phyloP scores from a whole-genome alignment of 2,888 invertebrate genomes.

The Chloroclysta siterata region DNA sequence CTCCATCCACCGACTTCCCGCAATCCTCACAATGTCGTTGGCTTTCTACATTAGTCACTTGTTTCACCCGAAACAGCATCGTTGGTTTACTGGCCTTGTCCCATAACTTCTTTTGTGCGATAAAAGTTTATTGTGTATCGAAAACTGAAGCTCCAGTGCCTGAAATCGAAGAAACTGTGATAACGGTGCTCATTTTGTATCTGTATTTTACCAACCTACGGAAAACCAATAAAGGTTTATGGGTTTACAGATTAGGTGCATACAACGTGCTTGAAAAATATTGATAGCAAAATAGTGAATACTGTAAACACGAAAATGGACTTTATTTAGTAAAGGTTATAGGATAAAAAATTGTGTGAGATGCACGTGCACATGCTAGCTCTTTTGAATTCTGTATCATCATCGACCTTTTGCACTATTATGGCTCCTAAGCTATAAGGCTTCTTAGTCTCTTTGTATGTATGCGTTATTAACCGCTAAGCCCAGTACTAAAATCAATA shows the following conservation, averaged over 20 bases:
- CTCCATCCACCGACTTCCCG: no score
- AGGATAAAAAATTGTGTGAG: no score
- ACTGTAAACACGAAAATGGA: neutral
- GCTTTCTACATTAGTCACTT: constrained; percentile 35
- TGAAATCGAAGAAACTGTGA: constrained; percentile 28
- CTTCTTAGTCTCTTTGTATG: no score
- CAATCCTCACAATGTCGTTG: neutral
- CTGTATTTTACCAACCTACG: constrained; percentile 19
- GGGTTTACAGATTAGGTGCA: neutral
- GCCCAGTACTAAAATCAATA: no score
- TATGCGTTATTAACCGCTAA: no score
- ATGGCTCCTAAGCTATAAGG: no score
- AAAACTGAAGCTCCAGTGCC: constrained; percentile 30
- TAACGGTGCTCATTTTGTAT: constrained; percentile 28
- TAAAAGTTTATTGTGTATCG: constrained; percentile 41
- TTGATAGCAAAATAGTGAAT: neutral
- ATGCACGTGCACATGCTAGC: no score
- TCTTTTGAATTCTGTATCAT: no score
- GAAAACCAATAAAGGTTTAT: constrained; percentile 9
- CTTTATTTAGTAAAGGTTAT: neutral
- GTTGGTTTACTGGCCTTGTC: constrained; percentile 39
- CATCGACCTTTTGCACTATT: no score
- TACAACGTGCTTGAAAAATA: neutral
- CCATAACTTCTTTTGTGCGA: constrained; percentile 40
- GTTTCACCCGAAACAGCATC: constrained; percentile 40